Base-by-base conservation (phyloP, 2,113 vertebrate species). In the Rissa tridactyla region DNA sequence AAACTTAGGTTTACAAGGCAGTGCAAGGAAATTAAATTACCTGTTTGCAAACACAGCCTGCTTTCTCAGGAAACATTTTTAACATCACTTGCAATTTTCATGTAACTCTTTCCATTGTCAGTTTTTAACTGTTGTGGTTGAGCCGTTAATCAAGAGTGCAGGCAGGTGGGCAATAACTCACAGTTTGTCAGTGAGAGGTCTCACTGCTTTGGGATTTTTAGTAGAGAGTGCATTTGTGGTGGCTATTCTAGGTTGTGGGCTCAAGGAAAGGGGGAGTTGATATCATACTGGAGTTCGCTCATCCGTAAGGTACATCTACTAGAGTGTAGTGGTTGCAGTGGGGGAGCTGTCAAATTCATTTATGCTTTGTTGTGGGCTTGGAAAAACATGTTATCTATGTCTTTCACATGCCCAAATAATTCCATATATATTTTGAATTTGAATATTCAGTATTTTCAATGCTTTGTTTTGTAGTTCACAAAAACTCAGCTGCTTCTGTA, bases 21-120 rank as follows among this genome's bases (percentile, higher is more conserved):
- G 68, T 18, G 22, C 70, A 76, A 88, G 54, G 86, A 94, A 96
- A 96, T 97, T 70, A 83, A 96, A 96, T 97, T 94, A 94, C 90
- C 69, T 95, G 81, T 92, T 94, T 94, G 90, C 62, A 96, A 93
- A 95, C 52, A 80, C 34, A 89, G 38, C 46, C 78, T 85, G 10
- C 51, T 76, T 94, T 78, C 47, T 76, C 70, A 54, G 40, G 57
- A 90, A 92, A 80, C 38, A 32, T 83, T 87, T 90, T 94, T 88
- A 88, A 83, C 90, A 73, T 95, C 68, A 40, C 62, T 84, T 75
- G 62, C 42, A 66, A 80, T 96, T 96, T 96, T 87, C 64, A 54
- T 40, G 69, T 60, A 84, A 62, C 49, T 77, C 80, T 79, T 86
- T 86, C 51, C 18, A 20, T 65, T 92, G 81, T 83, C 21, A 12